phyloP scores from a whole-genome alignment of 2,113 vertebrate genomes.

The Lamprotornis superbus region DNA sequence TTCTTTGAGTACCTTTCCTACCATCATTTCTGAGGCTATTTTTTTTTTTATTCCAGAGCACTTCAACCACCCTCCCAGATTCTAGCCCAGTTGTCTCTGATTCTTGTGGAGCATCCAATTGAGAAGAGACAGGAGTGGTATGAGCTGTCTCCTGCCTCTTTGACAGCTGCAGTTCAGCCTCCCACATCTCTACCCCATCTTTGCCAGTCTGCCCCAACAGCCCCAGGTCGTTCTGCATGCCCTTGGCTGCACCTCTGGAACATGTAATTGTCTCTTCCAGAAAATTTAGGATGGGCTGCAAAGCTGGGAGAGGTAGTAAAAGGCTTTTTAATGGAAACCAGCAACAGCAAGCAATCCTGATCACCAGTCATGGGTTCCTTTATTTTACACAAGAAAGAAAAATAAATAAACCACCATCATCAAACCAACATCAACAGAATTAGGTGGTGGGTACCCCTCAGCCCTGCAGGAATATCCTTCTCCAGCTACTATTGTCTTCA shows the following conservation, averaged over 20 bases:
- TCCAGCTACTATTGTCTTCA: neutral
- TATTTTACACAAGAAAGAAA: neutral
- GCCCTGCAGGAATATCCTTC: neutral
- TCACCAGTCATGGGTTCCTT: neutral
- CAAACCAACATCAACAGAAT: neutral
- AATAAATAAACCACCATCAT: neutral
- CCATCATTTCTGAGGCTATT: neutral
- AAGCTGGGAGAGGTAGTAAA: neutral
- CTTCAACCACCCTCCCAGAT: neutral
- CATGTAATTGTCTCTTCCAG: accelerated
- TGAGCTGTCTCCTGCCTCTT: neutral
- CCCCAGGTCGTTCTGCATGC: neutral
- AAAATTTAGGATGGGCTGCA: neutral
- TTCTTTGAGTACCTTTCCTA: neutral
- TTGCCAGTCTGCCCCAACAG: neutral
- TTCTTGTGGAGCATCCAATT: neutral
- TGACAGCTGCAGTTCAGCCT: neutral
- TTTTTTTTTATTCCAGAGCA: neutral
- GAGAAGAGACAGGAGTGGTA: neutral
- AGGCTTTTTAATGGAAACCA: neutral
- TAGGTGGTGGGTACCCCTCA: neutral
- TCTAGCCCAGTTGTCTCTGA: neutral
- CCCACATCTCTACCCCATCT: neutral
- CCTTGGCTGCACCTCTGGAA: neutral
- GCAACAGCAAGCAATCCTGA: neutral